Conservation (phyloP, 2,113 vertebrate genomes). For the Rhinogobius similis region DNA sequence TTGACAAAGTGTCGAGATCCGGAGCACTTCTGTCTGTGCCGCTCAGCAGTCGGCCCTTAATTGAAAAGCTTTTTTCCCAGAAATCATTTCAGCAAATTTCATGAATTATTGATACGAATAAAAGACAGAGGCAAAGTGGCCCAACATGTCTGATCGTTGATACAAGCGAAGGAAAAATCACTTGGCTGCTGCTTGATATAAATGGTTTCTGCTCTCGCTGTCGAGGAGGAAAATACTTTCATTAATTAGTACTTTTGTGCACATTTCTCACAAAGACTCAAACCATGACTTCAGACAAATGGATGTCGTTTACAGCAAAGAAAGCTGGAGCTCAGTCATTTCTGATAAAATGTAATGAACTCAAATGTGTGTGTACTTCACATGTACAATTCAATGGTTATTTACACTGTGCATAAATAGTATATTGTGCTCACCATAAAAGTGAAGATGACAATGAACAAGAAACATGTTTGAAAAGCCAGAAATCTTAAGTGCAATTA, state of each 20-base stretch:
- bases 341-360: not conserved
- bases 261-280: conserved; percentile 13
- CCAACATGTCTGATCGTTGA: conserved; percentile 46
- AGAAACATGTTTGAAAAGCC: not conserved
- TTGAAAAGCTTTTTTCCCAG: conserved; percentile 60
- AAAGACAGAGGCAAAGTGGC: conserved; percentile 40
- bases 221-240: conserved; percentile 27
- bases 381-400: not conserved
- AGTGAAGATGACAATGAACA: not conserved
- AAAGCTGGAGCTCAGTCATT: not conserved
- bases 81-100: conserved; percentile 53
- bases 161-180: conserved; percentile 15
- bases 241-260: conserved; percentile 33
- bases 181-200: conserved; percentile 16
- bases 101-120: conserved; percentile 68
- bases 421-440: not conserved
- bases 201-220: conserved; percentile 17
- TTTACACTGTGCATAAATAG: not conserved
- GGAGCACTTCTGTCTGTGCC: conserved; percentile 44
- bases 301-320: not conserved
- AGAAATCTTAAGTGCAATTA: not conserved
- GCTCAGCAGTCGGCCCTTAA: conserved; percentile 46
- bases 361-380: not conserved
- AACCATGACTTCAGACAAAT: not conserved
- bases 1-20: conserved; percentile 36